These are phyloP conservation scores for Microctonus hyperodae DNA, from an alignment of 2,888 invertebrate genomes.

Conservation along the genomic window DNA sequence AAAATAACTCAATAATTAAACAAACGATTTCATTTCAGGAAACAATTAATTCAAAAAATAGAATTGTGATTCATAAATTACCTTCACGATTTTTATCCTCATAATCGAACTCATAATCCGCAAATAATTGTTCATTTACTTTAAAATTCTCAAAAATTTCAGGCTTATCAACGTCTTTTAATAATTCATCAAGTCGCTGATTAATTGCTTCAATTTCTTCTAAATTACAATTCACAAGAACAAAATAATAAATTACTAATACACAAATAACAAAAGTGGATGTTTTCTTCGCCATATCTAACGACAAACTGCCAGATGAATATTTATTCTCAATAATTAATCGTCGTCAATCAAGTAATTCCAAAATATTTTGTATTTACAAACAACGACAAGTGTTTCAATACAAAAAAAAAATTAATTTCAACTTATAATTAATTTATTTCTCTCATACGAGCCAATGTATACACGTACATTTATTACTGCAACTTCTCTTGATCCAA, in stretches of 20 bases:
- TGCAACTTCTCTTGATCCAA: neutral
- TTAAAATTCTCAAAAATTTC: constrained; percentile 31
- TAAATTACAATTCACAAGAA: constrained; percentile 23
- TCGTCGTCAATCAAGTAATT: too few species aligned
- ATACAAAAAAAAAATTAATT: neutral
- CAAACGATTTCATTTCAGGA: neutral
- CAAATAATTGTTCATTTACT: constrained; percentile 47
- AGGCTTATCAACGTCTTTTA: constrained; percentile 21
- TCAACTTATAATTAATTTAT: neutral
- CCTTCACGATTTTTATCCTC: constrained; percentile 62
- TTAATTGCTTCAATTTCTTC: constrained; percentile 28
- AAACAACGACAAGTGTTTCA: neutral
- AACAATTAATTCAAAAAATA: too few species aligned
- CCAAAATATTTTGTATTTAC: constrained; percentile 28
- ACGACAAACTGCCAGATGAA: constrained; percentile 11
- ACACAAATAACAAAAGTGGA: constrained; percentile 23
- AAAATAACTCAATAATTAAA: neutral
- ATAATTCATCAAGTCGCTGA: constrained; percentile 31
- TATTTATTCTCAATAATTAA: neutral
- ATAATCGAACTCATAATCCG: constrained; percentile 57
- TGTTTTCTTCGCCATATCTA: constrained; percentile 8
- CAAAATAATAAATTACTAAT: constrained; percentile 22
- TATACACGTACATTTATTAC: neutral
- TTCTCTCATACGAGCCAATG: neutral
- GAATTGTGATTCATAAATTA: constrained; percentile 42